Evolutionary conservation across 1,140 invertebrate species (phyloP), one percentile per base, ranked within the genome.

Genomic region (Diuraphis noxia): DNA sequence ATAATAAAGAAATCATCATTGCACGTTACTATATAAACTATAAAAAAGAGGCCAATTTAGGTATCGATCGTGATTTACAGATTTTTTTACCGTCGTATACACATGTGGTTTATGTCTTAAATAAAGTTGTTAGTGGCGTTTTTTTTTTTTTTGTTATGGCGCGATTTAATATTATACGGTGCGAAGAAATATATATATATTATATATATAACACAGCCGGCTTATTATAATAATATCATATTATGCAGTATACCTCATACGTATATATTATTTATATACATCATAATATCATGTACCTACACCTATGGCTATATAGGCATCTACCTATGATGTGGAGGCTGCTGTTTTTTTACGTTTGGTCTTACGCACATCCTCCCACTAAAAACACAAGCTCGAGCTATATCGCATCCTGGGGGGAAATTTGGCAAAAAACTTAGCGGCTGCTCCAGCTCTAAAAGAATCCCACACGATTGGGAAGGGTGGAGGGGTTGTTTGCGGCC

Each of bases 191-290:
- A 30, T 82, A 41, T n/a, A n/a, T n/a, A n/a, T n/a, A n/a, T n/a
- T n/a, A n/a, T n/a, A n/a, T n/a, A n/a, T 41, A 41, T 25, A 52
- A 49, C 34, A 86, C 85, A 49, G 49, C 23, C 85, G 23, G 34
- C 46, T 86, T 52, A 52, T 86, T 52, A 86, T 86, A 52, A 52
- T 86, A 52, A 86, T n/a, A 40, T 82, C n/a, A 41, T 41, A 41
- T n/a, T 72, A n/a, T 34, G 17, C 56, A 72, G n/a, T 17, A 63
- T 63, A 63, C 30, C 23, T 63, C n/a, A 63, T n/a, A 13, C 56
- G 56, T 63, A n/a, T 36, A 77, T 77, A 36, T 72, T 72, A 72
- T 72, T 13, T 77, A 21, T 23, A 81, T 81, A 81, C n/a, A n/a
- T n/a, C n/a, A 38, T 21, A 56, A 72, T 72, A 34, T n/a, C n/a